Evolutionary conservation across 2,797 vertebrate genomes (phyloP), one percentile per base, ranked within the genome.

Genomic region (Pipistrellus nathusii): DNA sequence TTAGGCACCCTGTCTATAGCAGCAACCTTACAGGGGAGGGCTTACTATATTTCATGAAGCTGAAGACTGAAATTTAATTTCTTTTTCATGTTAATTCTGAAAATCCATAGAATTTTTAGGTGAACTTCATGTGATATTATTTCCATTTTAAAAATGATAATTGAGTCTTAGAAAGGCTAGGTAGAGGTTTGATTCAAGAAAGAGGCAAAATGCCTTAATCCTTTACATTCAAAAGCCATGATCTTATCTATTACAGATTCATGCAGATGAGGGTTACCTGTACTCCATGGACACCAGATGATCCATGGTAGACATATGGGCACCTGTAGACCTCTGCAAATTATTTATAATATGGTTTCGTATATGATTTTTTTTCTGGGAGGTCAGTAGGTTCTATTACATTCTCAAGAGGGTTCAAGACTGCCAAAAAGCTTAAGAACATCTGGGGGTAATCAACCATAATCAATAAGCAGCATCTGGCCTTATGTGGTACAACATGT

Each of bases 401-500:
- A 83, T 88, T 91, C 90, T 91, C 69, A 83, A 20, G 85, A 59
- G 76, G 14, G 55, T 94, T 96, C 89, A 72, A 91, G 94, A 85
- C 88, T 59, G 46, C 38, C 51, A 18, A 81, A 91, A 90, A 69
- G n/a, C 62, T 15, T 94, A 85, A 81, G 76, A 96, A 94, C 95
- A 94, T 92, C 91, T 97, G 95, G 84, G 87, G 81, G 23, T 92
- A 94, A 95, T 96, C 86, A 96, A 57, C 46, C 41, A 8, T 81
- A 59, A 81, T 88, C 77, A 92, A 57, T 92, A 92, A 85, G 75
- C 38, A 91, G 73, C 72, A 94, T 88, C 85, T 93, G 71, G 84
- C 38, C 55, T 94, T 86, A 62, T 85, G 64, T 30, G 71, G 51
- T 44, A 51, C 80, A 93, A 80, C 82, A 83, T 87, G 41, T 90